These are phyloP conservation scores for Fragum sueziense DNA, from an alignment of 2,888 invertebrate genomes.

Conservation along the genomic window DNA sequence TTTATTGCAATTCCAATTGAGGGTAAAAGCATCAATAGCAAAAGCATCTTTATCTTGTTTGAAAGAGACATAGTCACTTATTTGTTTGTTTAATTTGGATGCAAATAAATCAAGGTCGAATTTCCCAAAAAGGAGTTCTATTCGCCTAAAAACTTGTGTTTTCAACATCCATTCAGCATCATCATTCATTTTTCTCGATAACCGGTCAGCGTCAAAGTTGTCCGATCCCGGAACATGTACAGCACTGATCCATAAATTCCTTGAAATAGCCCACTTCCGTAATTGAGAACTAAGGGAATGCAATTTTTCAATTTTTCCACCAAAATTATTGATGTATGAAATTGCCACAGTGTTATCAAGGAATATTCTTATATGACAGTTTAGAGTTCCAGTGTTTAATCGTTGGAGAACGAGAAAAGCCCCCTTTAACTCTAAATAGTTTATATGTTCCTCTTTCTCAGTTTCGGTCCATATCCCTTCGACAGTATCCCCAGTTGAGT, in stretches of 20 bases:
- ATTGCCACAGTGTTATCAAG: neutral
- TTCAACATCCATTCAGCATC: slow-evolving; percentile 16
- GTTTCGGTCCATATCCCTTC: neutral
- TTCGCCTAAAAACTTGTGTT: neutral
- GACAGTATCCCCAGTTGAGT: neutral
- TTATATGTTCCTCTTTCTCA: neutral
- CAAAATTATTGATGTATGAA: slow-evolving; percentile 7
- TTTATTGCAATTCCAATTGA: neutral
- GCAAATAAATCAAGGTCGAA: slow-evolving; percentile 6
- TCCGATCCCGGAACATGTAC: neutral
- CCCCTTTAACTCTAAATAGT: neutral
- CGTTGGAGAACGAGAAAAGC: neutral
- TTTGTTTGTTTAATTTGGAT: slow-evolving; percentile 9
- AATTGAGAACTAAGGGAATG: neutral
- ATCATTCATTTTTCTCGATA: neutral
- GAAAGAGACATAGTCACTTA: slow-evolving; percentile 1
- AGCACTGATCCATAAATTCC: slow-evolving; percentile 7
- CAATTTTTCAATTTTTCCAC: slow-evolving; percentile 5
- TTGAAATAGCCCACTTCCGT: slow-evolving; percentile 1
- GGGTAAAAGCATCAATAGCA: slow-evolving; percentile 3
- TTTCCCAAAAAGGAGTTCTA: neutral
- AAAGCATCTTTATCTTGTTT: slow-evolving; percentile 2
- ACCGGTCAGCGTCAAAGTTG: neutral
- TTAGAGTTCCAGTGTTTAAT: neutral
- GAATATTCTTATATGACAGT: neutral